Evolutionary conservation across 2,113 vertebrate species (phyloP).

Genomic region (Xiphophorus maculatus): DNA sequence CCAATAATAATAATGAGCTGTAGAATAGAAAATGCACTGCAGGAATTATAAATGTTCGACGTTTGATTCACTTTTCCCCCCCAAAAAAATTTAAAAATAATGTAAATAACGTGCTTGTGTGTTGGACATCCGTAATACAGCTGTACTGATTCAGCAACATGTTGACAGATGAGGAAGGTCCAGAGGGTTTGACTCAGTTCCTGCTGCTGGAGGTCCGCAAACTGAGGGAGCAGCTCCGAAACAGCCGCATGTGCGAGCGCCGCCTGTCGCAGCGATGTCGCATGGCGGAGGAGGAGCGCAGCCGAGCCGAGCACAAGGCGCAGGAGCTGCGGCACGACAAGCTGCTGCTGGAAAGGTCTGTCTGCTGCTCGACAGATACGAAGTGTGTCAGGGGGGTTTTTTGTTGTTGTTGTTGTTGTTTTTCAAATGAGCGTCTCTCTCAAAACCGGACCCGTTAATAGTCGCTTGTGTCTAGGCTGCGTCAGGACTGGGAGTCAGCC

Average conservation of each 20-base stretch:
- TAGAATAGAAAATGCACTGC: too few species aligned
- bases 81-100: too few species aligned
- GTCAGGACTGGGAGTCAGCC: slow-evolving; percentile 88
- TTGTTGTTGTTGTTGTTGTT: neutral
- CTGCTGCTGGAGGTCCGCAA: slow-evolving; percentile 92
- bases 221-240: slow-evolving; percentile 86
- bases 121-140: too few species aligned
- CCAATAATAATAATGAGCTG: too few species aligned
- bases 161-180: slow-evolving; percentile 89
- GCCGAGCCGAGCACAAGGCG: slow-evolving; percentile 80
- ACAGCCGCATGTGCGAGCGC: slow-evolving; percentile 85
- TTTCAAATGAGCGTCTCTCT: too few species aligned
- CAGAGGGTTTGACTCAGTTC: slow-evolving; percentile 94
- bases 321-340: slow-evolving; percentile 85
- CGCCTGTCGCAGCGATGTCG: slow-evolving; percentile 88
- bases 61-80: too few species aligned
- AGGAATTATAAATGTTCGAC: too few species aligned
- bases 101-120: too few species aligned
- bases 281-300: slow-evolving; percentile 86
- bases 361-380: neutral
- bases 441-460: neutral
- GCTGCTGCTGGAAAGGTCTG: slow-evolving; percentile 84
- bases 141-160: neutral
- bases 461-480: slow-evolving; percentile 68
- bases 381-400: neutral